A percentile compares a stretch with the other conserved stretches of the same genome.
These are phyloP conservation scores for Rhodophaea formosa DNA, from an alignment of 2,888 invertebrate species.

Conservation along the genomic window DNA sequence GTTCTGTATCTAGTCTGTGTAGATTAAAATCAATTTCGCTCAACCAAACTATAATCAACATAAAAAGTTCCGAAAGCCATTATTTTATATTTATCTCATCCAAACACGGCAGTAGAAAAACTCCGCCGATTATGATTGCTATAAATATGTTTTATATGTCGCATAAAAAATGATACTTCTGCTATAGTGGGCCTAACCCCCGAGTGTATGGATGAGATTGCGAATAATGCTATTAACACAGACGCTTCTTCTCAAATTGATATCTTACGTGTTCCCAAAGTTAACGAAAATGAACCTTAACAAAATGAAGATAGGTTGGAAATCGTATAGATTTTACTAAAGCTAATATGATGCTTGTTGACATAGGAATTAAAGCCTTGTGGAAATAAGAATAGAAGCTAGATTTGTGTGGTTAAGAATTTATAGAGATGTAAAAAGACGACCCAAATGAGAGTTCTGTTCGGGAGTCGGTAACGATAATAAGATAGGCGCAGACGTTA, in stretches of 20 bases:
- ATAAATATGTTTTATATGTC: conserved; percentile 82
- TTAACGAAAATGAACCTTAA: conserved; percentile 48
- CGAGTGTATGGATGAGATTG: conserved; percentile 81
- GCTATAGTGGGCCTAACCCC: conserved; percentile 72
- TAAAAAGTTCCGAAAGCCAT: conserved; percentile 33
- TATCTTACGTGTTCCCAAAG: conserved; percentile 55
- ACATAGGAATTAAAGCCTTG: conserved; percentile 41
- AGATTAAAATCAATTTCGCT: background rate
- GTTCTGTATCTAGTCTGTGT: too few species aligned
- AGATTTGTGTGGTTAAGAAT: conserved; percentile 35
- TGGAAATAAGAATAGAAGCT: conserved; percentile 31
- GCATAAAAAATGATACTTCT: conserved; percentile 78
- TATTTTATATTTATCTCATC: conserved; percentile 66
- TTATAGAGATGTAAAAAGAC: conserved; percentile 61
- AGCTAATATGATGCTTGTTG: conserved; percentile 41
- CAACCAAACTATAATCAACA: background rate
- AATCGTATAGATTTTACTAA: conserved; percentile 29
- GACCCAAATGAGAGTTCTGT: conserved; percentile 78
- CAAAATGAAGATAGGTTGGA: conserved; percentile 35
- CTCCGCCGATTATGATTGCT: conserved; percentile 77
- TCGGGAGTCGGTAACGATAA: conserved; percentile 79
- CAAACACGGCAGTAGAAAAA: conserved; percentile 69
- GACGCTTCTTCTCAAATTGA: conserved; percentile 81
- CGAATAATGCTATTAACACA: conserved; percentile 81
- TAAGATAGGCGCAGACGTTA: conserved; percentile 81